Evolutionary conservation across 2,113 vertebrate genomes (phyloP), one percentile per base, ranked within the genome.

Genomic region (Chitala chitala): DNA sequence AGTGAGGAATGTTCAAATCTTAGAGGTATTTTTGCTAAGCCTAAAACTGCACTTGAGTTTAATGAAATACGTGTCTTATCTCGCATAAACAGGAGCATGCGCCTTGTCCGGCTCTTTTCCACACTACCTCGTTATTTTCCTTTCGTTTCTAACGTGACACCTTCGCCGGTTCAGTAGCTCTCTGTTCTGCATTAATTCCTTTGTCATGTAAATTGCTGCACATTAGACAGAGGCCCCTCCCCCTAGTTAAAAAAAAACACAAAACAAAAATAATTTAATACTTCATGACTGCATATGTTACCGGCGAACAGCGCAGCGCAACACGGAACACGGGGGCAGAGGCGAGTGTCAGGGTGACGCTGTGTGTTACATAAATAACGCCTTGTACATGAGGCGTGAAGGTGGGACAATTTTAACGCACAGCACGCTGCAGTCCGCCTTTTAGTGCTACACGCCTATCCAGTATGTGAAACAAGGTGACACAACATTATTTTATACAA

Each of bases 131-230:
- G n/a, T n/a, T 31, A 59, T 59, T 59, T 24, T 50, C 69, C 66
- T 54, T 73, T 71, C 64, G 66, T 46, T 40, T 54, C 40, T 77
- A 17, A 75, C 71, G 66, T 68, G 64, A 75, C 61, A 44, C 50
- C 63, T 75, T 24, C 55, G n/a, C 31, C 26, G 29, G 51, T 61
- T 76, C 54, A 78, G 51, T 78, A 76, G 48, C 10, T 73, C 65
- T 73, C 65, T 51, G 75, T 77, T 75, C 53, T 53, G 44, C 58
- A 72, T 54, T 48, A 75, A 72, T 75, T 51, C 63, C 40, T 56
- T 74, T 66, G 22, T 72, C 38, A 75, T 59, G 44, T 55, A 61
- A 78, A 72, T 71, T 78, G 75, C 74, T 80, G 76, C 63, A 65
- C 56, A 48, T 73, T 65, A 24, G 15, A 65, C 7, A 65, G 29